phyloP scores from a whole-genome alignment of 2,797 vertebrate species.

The Etheostoma nigrum region DNA sequence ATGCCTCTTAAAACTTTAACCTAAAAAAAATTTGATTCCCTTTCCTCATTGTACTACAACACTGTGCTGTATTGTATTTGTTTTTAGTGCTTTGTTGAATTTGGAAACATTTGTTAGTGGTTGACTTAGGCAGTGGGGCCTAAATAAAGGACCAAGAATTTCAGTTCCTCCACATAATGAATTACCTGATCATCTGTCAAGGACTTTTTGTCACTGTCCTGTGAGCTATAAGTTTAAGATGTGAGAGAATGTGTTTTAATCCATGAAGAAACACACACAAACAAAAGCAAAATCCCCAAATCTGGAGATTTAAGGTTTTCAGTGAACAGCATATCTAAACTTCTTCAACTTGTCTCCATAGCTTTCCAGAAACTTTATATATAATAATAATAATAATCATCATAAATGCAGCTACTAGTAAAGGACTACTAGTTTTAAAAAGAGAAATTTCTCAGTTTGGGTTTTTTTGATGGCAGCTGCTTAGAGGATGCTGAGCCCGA shows the following conservation, averaged over 20 bases:
- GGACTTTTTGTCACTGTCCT: background rate
- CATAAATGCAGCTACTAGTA: too few relatives aligned
- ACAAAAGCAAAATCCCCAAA: too few relatives aligned
- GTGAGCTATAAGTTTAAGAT: background rate
- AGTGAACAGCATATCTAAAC: too few relatives aligned
- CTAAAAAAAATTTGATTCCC: accelerated
- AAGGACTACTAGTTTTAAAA: background rate
- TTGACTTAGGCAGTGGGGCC: too few relatives aligned
- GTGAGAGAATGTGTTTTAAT: too few relatives aligned
- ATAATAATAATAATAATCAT: too few relatives aligned
- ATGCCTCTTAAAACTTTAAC: background rate
- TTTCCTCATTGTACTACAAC: background rate
- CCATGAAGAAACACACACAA: too few relatives aligned
- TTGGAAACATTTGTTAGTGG: background rate
- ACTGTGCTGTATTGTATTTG: background rate
- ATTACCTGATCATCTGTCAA: background rate
- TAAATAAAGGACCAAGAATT: background rate
- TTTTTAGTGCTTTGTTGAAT: background rate
- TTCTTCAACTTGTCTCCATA: too few relatives aligned
- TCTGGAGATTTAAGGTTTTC: too few relatives aligned
- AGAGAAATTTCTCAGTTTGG: background rate
- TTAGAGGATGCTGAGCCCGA: background rate
- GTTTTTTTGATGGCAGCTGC: background rate
- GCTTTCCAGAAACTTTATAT: too few relatives aligned
- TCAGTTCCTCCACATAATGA: background rate